phyloP scores from a whole-genome alignment of 1,140 invertebrate species.

The Drosophila kikkawai region DNA sequence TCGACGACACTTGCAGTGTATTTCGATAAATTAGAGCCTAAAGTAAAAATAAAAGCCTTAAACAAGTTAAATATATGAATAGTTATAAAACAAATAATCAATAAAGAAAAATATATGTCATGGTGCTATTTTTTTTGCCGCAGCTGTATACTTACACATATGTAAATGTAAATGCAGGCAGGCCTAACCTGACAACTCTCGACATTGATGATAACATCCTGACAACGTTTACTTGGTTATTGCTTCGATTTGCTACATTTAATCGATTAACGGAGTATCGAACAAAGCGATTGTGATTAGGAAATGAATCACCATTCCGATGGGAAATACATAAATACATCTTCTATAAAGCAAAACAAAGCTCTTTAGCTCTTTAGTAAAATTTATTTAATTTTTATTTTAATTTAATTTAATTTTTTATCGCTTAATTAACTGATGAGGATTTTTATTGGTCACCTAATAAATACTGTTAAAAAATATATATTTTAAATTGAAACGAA shows the following conservation, averaged over 20 bases:
- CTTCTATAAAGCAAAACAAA: not conserved
- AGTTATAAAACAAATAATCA: too few relatives aligned
- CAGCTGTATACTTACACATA: not conserved
- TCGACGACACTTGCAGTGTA: too few relatives aligned
- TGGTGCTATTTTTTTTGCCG: too few relatives aligned
- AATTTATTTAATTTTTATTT: not conserved
- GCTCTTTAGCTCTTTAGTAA: not conserved
- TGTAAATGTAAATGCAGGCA: not conserved
- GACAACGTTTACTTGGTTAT: conserved; percentile 13
- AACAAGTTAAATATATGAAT: too few relatives aligned
- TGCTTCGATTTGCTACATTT: conserved; percentile 17
- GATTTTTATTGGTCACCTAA: too few relatives aligned
- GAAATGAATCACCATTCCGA: conserved; percentile 10
- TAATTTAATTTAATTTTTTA: not conserved
- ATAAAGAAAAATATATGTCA: too few relatives aligned
- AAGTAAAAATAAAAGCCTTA: too few relatives aligned
- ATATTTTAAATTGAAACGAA: too few relatives aligned
- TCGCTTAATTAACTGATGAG: not conserved
- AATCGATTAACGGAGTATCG: conserved; percentile 18
- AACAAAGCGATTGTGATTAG: conserved; percentile 1
- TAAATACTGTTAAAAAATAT: too few relatives aligned
- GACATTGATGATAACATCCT: conserved; percentile 13
- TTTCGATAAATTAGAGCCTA: too few relatives aligned
- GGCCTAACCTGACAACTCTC: not conserved
- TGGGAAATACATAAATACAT: not conserved